Base-by-base conservation (phyloP, 1,140 invertebrate species). In the Teleopsis dalmanni region DNA sequence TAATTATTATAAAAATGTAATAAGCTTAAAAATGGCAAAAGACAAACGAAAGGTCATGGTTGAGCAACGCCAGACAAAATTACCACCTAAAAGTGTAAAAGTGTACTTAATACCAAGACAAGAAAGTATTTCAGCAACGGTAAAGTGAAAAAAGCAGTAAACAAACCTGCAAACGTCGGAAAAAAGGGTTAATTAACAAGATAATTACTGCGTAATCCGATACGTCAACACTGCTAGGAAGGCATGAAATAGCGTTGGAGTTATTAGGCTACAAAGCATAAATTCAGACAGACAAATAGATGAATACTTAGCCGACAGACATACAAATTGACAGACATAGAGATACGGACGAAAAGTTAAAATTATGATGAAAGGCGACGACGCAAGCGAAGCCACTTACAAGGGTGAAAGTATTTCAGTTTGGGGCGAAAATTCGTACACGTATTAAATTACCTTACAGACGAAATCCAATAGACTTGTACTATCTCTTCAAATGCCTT, bases 151-250 rank as follows among this genome's bases (percentile, higher is more conserved):
- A n/a, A n/a, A n/a, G n/a, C n/a, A n/a, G n/a, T n/a, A n/a, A n/a
- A n/a, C n/a, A n/a, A n/a, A n/a, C n/a, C n/a, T 31, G 41, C 18
- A 16, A 21, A 31, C 19, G 41, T 23, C 16, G n/a, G 18, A n/a
- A 40, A 37, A 40, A 48, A 40, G 46, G 46, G 46, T 48, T 48
- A 48, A 48, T 48, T 48, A 48, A 48, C 34, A 40, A 48, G 22
- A 48, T 48, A 48, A 48, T 48, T 48, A 48, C 33, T 48, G 36
- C 46, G 46, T 48, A 48, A 48, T 48, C 19, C 46, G 36, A 48
- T 48, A 48, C 22, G 46, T 37, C 46, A 48, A 48, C 46, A 48
- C 41, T 31, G 41, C n/a, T n/a, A n/a, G n/a, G 10, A 25, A 43
- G 41, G 41, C 41, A 43, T 43, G 26, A 43, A 43, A 43, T n/a